phyloP scores from a whole-genome alignment of 2,888 invertebrate species.

The Emesis furor region DNA sequence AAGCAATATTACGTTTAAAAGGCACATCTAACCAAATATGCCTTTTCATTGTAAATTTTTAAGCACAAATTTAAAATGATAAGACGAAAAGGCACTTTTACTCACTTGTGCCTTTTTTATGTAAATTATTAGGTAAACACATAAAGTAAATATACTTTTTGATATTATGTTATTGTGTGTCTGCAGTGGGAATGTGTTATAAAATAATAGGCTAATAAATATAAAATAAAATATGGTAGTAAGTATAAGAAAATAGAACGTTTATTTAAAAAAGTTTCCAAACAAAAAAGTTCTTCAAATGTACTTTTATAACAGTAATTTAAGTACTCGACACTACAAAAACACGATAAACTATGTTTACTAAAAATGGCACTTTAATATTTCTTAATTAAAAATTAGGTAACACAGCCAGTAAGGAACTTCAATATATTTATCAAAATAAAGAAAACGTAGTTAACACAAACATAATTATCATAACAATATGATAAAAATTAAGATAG shows the following conservation, averaged over 20 bases:
- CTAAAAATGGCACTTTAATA: background rate
- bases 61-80: constrained; percentile 11
- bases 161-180: background rate
- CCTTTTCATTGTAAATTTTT: constrained; percentile 2
- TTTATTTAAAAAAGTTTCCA: background rate
- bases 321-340: background rate
- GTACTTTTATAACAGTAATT: background rate
- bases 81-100: background rate
- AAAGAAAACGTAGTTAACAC: background rate
- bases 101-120: background rate
- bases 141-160: background rate
- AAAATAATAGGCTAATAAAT: background rate
- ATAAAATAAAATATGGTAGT: background rate
- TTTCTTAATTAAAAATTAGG: background rate
- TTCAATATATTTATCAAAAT: constrained; percentile 4
- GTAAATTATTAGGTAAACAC: background rate
- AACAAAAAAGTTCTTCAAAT: background rate
- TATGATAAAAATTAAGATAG: no score
- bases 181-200: background rate
- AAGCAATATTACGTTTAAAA: constrained; percentile 19
- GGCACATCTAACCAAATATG: constrained; percentile 12
- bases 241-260: background rate
- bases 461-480: background rate
- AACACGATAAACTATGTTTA: background rate
- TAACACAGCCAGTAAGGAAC: background rate